Evolutionary conservation across 2,797 vertebrate genomes (phyloP), one percentile per base, ranked within the genome.

Genomic region (Linurgus olivaceus): DNA sequence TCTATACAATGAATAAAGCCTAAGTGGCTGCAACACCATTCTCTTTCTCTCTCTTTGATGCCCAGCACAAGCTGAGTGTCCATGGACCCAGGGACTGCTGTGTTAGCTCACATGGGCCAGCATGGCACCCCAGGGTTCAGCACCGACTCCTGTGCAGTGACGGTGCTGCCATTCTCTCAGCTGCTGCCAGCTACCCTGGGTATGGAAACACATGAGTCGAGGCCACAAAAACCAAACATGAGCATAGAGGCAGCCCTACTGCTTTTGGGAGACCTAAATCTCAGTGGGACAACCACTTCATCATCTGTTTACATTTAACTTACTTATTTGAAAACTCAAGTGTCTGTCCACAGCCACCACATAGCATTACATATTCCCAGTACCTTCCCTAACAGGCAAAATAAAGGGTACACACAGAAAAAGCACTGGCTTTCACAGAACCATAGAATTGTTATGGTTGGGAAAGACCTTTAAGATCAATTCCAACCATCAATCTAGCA

Each of bases 21-120:
- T 20, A 63, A 68, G 35, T 0, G 3, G 45, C 55, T 74, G 38
- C 29, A 78, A 2, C 20, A 77, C 52, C 72, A 33, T 77, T 80
- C 67, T 68, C 78, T 55, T 31, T 3, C 52, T 74, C 58, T 42
- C 29, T 63, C 71, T 83, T 85, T 96, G 70, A 75, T 35, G 77
- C 38, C 33, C 55, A 85, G 28, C 31, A 51, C 28, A 66, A 77
- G 33, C 18, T 33, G 14, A 55, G 31, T 13, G 19, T 29, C 59
- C 31, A 21, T 4, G 45, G 44, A 28, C 15, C 28, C 44, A 66
- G 47, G 0, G 1, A 35, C 35, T 50, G 57, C 0, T 0, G 1
- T 51, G 15, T 21, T 37, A 87, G 59, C 17, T 67, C 51, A 67
- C 26, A 21, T 2, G 13, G 40, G 37, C 31, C 58, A 55, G 44